These are phyloP conservation scores for Hirtodrosophila duncani DNA, from an alignment of 2,888 invertebrate species.

Conservation along the genomic window DNA sequence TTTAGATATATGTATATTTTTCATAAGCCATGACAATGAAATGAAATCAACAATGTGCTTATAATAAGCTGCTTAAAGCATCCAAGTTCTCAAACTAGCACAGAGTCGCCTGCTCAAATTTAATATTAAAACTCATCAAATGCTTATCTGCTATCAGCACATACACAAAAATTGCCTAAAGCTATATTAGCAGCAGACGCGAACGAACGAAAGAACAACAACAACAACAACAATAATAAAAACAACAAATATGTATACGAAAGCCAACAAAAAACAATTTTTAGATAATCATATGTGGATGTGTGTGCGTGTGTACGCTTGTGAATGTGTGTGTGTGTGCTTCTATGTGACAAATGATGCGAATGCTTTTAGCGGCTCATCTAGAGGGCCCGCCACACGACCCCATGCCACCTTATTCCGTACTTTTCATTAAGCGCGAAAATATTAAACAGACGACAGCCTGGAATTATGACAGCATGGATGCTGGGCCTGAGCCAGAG, in stretches of 20 bases:
- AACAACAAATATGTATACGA: constrained; percentile 19
- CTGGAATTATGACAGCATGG: constrained; percentile 54
- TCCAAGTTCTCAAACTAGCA: background rate
- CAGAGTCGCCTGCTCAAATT: constrained; percentile 39
- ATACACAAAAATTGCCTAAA: constrained; percentile 63
- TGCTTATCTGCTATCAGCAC: constrained; percentile 68
- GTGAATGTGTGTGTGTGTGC: constrained; percentile 18
- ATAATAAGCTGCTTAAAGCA: constrained; percentile 55
- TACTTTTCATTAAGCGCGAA: constrained; percentile 70
- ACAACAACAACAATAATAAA: constrained; percentile 4
- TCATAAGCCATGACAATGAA: no score
- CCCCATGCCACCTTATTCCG: constrained; percentile 10
- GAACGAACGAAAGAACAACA: constrained; percentile 26
- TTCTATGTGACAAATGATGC: constrained; percentile 59
- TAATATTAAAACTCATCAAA: constrained; percentile 68
- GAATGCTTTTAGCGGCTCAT: constrained; percentile 38
- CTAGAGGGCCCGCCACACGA: no score
- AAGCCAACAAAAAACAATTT: constrained; percentile 25
- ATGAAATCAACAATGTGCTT: constrained; percentile 12
- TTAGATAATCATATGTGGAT: constrained; percentile 50
- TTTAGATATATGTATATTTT: no score
- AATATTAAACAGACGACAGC: constrained; percentile 66
- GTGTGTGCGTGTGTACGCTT: constrained; percentile 4
- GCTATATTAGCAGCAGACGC: constrained; percentile 35
- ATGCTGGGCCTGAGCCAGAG: background rate